phyloP scores from a whole-genome alignment of 2,888 invertebrate genomes.

The Pyrrhosoma nymphula region DNA sequence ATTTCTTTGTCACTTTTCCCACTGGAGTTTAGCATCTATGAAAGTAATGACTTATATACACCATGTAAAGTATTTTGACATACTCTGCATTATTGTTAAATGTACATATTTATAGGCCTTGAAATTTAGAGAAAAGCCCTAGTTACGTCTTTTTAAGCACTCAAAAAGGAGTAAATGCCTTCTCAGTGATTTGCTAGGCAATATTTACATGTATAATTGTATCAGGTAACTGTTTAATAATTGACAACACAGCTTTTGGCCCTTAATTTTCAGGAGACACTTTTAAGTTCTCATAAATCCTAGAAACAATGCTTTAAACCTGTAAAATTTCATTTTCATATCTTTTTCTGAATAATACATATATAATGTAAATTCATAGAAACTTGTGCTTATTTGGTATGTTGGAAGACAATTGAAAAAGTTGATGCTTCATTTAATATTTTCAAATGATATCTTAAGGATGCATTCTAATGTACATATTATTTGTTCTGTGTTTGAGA shows the following conservation, averaged over 20 bases:
- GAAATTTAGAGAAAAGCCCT: background rate
- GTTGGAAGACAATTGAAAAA: constrained; percentile 12
- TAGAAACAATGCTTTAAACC: background rate
- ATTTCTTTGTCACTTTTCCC: background rate
- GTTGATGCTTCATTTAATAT: background rate
- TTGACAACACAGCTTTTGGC: background rate
- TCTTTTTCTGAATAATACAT: background rate
- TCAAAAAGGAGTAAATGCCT: background rate
- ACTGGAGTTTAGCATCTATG: background rate
- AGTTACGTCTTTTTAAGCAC: background rate
- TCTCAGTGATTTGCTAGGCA: too few species aligned
- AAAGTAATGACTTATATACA: background rate
- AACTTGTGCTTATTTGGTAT: background rate
- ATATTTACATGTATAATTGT: too few species aligned
- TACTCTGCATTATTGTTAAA: background rate
- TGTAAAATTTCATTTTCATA: background rate
- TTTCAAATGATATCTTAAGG: background rate
- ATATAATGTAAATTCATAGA: background rate
- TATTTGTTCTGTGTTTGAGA: background rate
- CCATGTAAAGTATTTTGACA: background rate
- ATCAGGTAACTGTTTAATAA: constrained; percentile 18
- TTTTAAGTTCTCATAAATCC: background rate
- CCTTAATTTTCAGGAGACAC: background rate
- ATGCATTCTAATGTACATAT: background rate
- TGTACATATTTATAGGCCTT: background rate